Base-by-base conservation (phyloP, 2,113 vertebrate genomes). In the Hippoglossus stenolepis region DNA sequence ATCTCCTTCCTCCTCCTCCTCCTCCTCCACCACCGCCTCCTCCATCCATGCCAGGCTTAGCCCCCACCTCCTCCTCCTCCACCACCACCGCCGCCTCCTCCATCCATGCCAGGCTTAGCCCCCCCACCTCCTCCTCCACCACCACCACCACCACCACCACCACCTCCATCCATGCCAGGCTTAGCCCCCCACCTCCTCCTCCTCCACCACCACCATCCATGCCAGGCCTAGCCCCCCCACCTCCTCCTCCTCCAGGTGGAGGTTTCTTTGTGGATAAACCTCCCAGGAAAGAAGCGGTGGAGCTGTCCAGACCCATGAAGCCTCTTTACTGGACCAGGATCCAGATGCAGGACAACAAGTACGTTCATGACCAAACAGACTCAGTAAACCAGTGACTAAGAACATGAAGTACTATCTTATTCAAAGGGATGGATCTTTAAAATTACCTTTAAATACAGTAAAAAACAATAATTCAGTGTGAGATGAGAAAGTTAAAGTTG, bases 241-340 rank as follows among this genome's bases (percentile, higher is more conserved):
- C 65, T 2, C 86, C 88, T n/a, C 82, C 94, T 31, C 85, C 82
- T 65, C 79, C 75, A 72, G 73, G 66, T 51, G 81, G 65, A 0
- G 71, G 83, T 67, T 73, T 91, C 85, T 91, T 78, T 51, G 69
- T 89, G 35, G 94, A 93, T 65, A 94, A 91, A 64, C 87, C 86
- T 79, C 95, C 95, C 83, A 95, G 96, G 59, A 99, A 99, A 78
- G 94, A 91, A 28, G 90, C 93, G 45, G 87, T 98, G 75, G 96
- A 97, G 89, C 97, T 96, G 21, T 91, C 93, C n/a, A 92, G 90
- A 77, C 97, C 96, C 67, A 99, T 99, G 97, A 99, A 96, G 87
- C 96, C 98, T 69, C 95, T 99, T 53, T 98, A 99, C 83, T 99
- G 98, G 98, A 97, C 95, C 77, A 95, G 97, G 80, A 97, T 99